Base-by-base conservation (phyloP, 2,888 invertebrate genomes). In the Phlogophora meticulosa region DNA sequence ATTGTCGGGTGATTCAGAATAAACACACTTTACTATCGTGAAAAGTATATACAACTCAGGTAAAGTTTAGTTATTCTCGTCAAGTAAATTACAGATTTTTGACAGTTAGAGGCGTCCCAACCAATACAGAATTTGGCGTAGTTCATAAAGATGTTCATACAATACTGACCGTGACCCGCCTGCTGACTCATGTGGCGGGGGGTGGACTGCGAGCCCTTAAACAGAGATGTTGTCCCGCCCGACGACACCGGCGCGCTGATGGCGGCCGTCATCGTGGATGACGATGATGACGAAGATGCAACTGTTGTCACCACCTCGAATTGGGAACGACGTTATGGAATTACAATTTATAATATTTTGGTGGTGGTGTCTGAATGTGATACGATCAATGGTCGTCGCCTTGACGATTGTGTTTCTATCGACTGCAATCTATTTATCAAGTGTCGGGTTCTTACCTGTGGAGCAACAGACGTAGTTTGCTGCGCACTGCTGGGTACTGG, bases 251-350 rank as follows among this genome's bases (percentile, higher is more conserved):
- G 87, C 52, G 83, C 85, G 1, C 88, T 84, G 64, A 87, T 81
- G 0, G 91, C 71, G 0, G 90, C 69, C 10, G 91, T 88, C 78
- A 87, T 87, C 1, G 90, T 88, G 0, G 89, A 71, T 0, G 92
- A 81, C 1, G 87, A 75, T 0, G 91, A 86, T 0, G 90, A 87
- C 1, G 93, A 91, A 0, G 91, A 88, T 10, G 92, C 92, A 17
- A 86, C 85, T 1, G 92, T 92, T 9, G 92, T 92, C 70, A 92
- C 90, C 82, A 92, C 91, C 93, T 92, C 67, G 4, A 34, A 11
- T 40, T 15, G 5, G 11, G 9, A 15, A 24, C 34, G 11, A 22
- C 10, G n/a, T 42, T 42, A 36, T 20, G n/a, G 7, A 4, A 11
- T 38, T 17, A 11, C 0, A 34, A 34, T n/a, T n/a, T n/a, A n/a